A percentile compares a stretch with the other conserved stretches of the same genome.
These are phyloP conservation scores for Anguilla anguilla DNA, from an alignment of 2,797 vertebrate genomes.

Conservation along the genomic window DNA sequence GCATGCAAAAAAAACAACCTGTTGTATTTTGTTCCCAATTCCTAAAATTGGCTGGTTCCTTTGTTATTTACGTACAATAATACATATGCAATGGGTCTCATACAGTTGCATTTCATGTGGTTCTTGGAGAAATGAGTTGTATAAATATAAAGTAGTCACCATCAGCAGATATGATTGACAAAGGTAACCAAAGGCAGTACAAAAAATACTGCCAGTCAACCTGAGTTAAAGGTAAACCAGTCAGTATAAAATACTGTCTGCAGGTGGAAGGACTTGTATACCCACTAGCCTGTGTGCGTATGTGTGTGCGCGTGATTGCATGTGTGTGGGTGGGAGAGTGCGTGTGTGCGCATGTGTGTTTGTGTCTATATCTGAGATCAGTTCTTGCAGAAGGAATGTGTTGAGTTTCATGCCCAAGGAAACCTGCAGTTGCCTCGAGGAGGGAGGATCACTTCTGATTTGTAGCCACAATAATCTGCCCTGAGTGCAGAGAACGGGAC, in stretches of 20 bases:
- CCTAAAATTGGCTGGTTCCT: not conserved
- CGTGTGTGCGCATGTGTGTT: not conserved
- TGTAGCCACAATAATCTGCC: not conserved
- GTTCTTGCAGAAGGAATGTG: not conserved
- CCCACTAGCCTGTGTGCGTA: not conserved
- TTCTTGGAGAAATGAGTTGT: not conserved
- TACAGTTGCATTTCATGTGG: not conserved
- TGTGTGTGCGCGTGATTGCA: slow-evolving; percentile 12
- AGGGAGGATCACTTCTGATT: not conserved
- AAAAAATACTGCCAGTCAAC: no score
- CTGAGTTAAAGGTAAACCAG: not conserved
- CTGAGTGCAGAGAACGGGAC: not conserved
- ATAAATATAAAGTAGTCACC: no score
- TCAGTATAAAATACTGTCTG: not conserved
- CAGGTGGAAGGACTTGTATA: not conserved
- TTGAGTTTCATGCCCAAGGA: not conserved
- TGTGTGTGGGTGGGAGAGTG: not conserved
- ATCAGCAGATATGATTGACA: not conserved
- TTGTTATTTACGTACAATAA: slow-evolving; percentile 14
- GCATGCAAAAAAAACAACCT: not conserved
- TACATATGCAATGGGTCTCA: not conserved
- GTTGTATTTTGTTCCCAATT: not conserved
- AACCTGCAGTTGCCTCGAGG: not conserved
- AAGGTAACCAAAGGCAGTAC: not conserved
- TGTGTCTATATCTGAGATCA: not conserved